Conservation (phyloP, 1,140 invertebrate species). For the Nebria ingens region DNA sequence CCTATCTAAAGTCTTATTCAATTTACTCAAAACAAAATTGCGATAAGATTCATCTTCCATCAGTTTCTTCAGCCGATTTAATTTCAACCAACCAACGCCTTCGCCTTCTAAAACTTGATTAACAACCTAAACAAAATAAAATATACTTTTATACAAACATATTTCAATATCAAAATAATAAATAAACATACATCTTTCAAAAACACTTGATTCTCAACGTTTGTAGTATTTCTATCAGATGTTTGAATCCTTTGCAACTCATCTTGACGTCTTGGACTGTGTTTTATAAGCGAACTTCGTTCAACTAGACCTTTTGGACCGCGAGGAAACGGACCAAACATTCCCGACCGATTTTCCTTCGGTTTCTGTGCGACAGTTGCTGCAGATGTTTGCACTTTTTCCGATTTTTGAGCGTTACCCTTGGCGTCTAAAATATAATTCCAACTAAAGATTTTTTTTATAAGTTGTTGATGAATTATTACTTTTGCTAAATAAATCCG, state of each 20-base stretch:
- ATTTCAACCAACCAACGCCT: conserved; percentile 93
- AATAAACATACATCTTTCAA: conserved; percentile 59
- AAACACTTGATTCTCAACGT: conserved; percentile 79
- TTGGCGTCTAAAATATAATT: conserved; percentile 1
- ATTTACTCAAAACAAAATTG: conserved; percentile 87
- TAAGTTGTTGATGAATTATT: conserved; percentile 34
- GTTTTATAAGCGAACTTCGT: conserved; percentile 81
- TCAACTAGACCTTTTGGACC: conserved; percentile 78
- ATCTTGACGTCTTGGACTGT: conserved; percentile 55
- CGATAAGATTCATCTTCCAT: conserved; percentile 99
- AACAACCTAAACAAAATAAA: conserved; percentile 52
- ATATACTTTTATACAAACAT: not conserved
- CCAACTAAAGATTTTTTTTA: conserved; percentile 13
- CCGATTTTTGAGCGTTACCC: conserved; percentile 5
- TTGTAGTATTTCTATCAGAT: conserved; percentile 57
- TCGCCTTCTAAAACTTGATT: conserved; percentile 89
- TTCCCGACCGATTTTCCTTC: conserved; percentile 33
- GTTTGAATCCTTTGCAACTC: conserved; percentile 53
- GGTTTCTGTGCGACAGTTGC: conserved; percentile 43
- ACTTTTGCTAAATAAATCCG: conserved; percentile 71
- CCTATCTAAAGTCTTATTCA: conserved; percentile 88
- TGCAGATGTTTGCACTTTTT: conserved; percentile 18
- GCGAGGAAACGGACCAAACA: conserved; percentile 67
- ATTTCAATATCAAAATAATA: conserved; percentile 15
- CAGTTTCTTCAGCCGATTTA: conserved; percentile 87